phyloP scores from a whole-genome alignment of 2,888 invertebrate genomes.

The Drosophila anomalata region DNA sequence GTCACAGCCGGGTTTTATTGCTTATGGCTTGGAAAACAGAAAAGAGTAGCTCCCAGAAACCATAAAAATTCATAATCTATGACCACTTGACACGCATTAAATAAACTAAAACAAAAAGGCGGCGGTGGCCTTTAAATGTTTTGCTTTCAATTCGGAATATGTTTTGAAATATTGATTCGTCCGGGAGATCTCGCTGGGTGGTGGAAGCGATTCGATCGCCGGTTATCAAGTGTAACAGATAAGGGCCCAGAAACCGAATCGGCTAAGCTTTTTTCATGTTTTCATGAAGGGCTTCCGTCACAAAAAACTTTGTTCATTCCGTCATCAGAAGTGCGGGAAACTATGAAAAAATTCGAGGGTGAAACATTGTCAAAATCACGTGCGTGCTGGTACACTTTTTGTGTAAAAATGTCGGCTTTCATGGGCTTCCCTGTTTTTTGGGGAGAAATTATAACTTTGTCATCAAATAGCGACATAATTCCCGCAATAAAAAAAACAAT shows the following conservation, averaged over 20 bases:
- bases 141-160: constrained; percentile 15
- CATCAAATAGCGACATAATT: constrained; percentile 42
- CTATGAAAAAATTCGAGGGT: constrained; percentile 33
- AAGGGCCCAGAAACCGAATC: constrained; percentile 48
- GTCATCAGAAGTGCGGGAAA: constrained; percentile 31
- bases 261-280: constrained; percentile 18
- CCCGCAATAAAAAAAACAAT: constrained; percentile 7
- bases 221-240: constrained; percentile 17
- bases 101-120: constrained; percentile 38
- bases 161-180: neutral
- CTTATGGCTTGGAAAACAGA: constrained; percentile 57
- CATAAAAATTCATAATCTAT: constrained; percentile 70
- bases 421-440: constrained; percentile 17
- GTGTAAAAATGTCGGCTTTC: constrained; percentile 46
- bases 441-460: constrained; percentile 30
- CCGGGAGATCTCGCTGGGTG: constrained; percentile 11
- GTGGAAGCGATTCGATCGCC: constrained; percentile 8
- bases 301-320: constrained; percentile 60
- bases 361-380: constrained; percentile 73
- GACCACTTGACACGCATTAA: constrained; percentile 75
- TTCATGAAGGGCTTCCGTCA: constrained; percentile 37
- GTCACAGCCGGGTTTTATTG: constrained; percentile 35
- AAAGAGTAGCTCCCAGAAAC: constrained; percentile 63
- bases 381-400: constrained; percentile 56
- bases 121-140: constrained; percentile 25